Percentiles rank a stretch among this genome's conserved stretches.
These are phyloP conservation scores for Scophthalmus maximus DNA, from an alignment of 2,113 vertebrate genomes.

Conservation along the genomic window DNA sequence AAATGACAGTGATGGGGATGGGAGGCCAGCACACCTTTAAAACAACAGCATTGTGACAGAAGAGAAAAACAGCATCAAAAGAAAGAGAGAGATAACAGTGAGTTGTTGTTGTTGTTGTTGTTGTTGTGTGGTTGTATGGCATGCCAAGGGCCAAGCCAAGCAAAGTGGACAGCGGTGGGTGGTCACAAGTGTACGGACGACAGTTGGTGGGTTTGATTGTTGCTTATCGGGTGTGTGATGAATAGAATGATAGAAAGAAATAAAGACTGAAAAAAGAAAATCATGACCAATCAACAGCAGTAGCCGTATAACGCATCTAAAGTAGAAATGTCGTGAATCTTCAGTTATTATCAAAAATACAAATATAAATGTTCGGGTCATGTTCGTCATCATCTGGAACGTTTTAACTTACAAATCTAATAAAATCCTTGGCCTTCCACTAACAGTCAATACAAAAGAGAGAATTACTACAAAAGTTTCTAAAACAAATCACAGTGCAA, in stretches of 20 bases:
- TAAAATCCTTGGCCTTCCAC: constrained; percentile 5
- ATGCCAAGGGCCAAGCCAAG: constrained; percentile 65
- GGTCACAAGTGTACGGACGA: constrained; percentile 30
- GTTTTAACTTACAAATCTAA: constrained; percentile 3
- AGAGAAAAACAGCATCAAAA: constrained; percentile 57
- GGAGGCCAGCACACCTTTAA: constrained; percentile 70
- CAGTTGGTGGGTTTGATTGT: not conserved
- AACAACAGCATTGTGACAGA: constrained; percentile 55
- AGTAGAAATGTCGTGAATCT: constrained; percentile 1
- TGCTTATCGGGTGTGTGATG: not conserved
- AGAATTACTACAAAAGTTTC: constrained; percentile 21
- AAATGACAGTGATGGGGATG: constrained; percentile 92
- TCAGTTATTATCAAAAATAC: constrained; percentile 49
- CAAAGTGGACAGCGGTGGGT: constrained; percentile 58
- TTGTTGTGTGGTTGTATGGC: constrained; percentile 6
- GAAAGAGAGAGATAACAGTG: constrained; percentile 56
- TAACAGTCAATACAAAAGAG: constrained; percentile 36
- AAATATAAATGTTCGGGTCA: constrained; percentile 25
- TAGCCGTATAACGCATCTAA: not conserved
- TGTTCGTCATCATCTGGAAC: not conserved
- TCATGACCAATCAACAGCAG: too few relatives aligned
- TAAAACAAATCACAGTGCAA: constrained; percentile 53
- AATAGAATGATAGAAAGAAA: constrained; percentile 1
- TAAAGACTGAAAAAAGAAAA: not conserved
- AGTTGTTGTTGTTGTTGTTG: not conserved